Evolutionary conservation across 2,797 vertebrate species (phyloP).

Genomic region (Gymnothorax javanicus): DNA sequence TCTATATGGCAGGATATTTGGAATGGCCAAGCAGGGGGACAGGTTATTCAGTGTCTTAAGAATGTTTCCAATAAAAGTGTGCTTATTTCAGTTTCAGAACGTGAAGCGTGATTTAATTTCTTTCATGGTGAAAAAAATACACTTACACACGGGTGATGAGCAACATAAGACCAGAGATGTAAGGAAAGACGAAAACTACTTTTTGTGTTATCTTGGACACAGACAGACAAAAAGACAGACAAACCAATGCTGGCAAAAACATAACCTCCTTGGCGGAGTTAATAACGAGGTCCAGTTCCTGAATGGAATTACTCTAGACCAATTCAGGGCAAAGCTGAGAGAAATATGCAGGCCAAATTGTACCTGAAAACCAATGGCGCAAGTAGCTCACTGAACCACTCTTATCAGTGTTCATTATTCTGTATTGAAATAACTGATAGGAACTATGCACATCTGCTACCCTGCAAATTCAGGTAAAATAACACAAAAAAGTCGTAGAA

Average conservation of each 20-base stretch:
- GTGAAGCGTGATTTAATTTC: too few species aligned
- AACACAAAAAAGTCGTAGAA: neutral
- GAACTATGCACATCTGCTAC: neutral
- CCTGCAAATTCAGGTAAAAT: constrained; percentile 1
- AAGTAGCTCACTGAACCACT: neutral
- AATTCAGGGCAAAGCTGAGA: neutral
- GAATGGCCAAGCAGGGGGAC: too few species aligned
- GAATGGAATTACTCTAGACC: constrained; percentile 7
- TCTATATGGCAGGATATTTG: too few species aligned
- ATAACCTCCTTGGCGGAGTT: too few species aligned
- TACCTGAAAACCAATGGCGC: neutral
- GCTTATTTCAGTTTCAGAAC: too few species aligned
- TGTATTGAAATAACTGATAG: neutral
- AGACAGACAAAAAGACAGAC: neutral
- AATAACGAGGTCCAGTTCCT: neutral
- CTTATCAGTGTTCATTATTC: neutral
- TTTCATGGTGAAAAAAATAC: too few species aligned
- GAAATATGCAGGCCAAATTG: neutral
- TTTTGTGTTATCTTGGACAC: too few species aligned
- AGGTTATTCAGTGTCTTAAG: too few species aligned
- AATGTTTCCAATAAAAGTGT: too few species aligned
- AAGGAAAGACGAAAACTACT: too few species aligned
- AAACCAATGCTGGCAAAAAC: neutral
- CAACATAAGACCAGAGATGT: too few species aligned
- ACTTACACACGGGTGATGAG: too few species aligned